These are phyloP conservation scores for Thymelicus sylvestris DNA, from an alignment of 2,888 invertebrate genomes.

Conservation along the genomic window DNA sequence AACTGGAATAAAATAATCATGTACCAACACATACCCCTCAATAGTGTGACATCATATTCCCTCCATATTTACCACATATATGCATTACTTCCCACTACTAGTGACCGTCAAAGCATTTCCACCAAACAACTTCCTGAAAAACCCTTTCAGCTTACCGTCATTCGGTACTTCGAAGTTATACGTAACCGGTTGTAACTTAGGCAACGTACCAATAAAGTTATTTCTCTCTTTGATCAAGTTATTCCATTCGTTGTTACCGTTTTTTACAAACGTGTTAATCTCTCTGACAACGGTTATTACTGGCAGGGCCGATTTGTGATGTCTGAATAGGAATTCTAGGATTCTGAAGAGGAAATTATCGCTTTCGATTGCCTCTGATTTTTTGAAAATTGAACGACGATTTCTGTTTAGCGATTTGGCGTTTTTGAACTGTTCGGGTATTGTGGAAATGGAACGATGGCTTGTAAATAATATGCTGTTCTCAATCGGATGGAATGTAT, in stretches of 20 bases:
- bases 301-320: slow-evolving; percentile 59
- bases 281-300: slow-evolving; percentile 66
- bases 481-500: background rate
- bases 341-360: slow-evolving; percentile 61
- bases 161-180: slow-evolving; percentile 63
- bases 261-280: slow-evolving; percentile 66
- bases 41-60: too few species aligned
- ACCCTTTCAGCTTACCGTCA: slow-evolving; percentile 53
- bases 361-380: slow-evolving; percentile 48
- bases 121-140: slow-evolving; percentile 66
- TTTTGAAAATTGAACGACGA: slow-evolving; percentile 50
- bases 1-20: too few species aligned
- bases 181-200: slow-evolving; percentile 47
- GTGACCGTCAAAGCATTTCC: slow-evolving; percentile 61
- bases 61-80: background rate
- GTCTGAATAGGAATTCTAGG: slow-evolving; percentile 59
- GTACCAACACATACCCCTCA: too few species aligned
- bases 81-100: slow-evolving; percentile 29
- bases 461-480: background rate
- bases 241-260: slow-evolving; percentile 61
- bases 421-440: background rate
- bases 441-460: background rate
- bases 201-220: slow-evolving; percentile 60
- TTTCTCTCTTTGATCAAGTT: slow-evolving; percentile 63
- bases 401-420: slow-evolving; percentile 43